These are phyloP conservation scores for Meda fulgida DNA, from an alignment of 2,797 vertebrate genomes.

Conservation along the genomic window DNA sequence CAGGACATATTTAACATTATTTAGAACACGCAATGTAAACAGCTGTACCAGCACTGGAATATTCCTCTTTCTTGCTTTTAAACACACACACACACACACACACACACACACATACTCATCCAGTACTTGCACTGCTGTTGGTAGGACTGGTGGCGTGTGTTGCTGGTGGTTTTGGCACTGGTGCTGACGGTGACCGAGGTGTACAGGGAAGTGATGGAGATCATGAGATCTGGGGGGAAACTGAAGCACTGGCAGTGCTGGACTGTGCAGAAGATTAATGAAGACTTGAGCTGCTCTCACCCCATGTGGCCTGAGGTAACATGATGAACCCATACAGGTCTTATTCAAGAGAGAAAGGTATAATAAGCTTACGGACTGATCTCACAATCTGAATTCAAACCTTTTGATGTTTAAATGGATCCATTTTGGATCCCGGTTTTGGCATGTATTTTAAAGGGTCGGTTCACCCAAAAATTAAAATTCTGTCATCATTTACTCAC, in stretches of 20 bases:
- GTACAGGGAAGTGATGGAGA: slow-evolving; percentile 70
- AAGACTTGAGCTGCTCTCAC: slow-evolving; percentile 68
- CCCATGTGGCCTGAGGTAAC: slow-evolving; percentile 79
- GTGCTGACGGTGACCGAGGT: slow-evolving; percentile 69
- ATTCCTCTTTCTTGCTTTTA: background rate
- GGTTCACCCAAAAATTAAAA: background rate
- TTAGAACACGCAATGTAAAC: background rate
- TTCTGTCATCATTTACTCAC: background rate
- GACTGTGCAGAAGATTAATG: slow-evolving; percentile 61
- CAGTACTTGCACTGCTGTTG: background rate
- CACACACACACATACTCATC: background rate
- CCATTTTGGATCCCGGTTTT: no score
- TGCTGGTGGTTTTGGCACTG: slow-evolving; percentile 67
- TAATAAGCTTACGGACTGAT: background rate
- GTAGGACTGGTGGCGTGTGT: slow-evolving; percentile 76
- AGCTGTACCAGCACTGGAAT: background rate
- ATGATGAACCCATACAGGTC: background rate
- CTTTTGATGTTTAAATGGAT: background rate
- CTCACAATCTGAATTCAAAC: background rate
- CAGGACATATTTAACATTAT: background rate
- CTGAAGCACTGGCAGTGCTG: slow-evolving; percentile 63
- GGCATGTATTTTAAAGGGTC: background rate
- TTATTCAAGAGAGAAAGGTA: background rate
- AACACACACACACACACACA: background rate
- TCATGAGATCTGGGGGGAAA: slow-evolving; percentile 64